phyloP scores from a whole-genome alignment of 1,140 invertebrate genomes.

The Aricia agestis region DNA sequence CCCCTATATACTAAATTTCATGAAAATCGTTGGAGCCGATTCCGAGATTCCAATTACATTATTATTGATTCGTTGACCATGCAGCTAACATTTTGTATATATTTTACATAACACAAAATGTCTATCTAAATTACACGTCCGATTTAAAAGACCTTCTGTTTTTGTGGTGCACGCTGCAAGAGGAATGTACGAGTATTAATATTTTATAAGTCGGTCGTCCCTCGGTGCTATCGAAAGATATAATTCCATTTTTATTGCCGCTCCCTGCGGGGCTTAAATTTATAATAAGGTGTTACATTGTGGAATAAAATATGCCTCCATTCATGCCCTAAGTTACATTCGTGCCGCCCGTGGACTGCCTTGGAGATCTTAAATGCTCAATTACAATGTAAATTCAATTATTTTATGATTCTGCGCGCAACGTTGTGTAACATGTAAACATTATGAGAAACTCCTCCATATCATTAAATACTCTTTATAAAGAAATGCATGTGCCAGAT shows the following conservation, averaged over 20 bases:
- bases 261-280: conserved; percentile 27
- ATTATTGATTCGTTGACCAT: no score
- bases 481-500: background rate
- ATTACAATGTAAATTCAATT: conserved; percentile 11
- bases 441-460: no score
- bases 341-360: background rate
- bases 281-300: conserved; percentile 29
- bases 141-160: background rate
- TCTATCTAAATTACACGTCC: no score
- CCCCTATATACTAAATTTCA: no score
- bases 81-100: no score
- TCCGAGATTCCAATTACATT: no score
- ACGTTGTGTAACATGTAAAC: background rate
- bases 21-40: no score
- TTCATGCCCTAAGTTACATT: conserved; percentile 25
- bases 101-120: no score
- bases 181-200: background rate
- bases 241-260: conserved; percentile 25
- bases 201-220: background rate
- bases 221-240: conserved; percentile 19
- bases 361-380: conserved; percentile 14
- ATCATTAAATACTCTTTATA: background rate
- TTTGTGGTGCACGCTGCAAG: background rate
- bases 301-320: conserved; percentile 31
- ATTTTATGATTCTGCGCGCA: conserved; percentile 3